phyloP scores from a whole-genome alignment of 2,113 vertebrate species.

The Stigmatopora nigra region DNA sequence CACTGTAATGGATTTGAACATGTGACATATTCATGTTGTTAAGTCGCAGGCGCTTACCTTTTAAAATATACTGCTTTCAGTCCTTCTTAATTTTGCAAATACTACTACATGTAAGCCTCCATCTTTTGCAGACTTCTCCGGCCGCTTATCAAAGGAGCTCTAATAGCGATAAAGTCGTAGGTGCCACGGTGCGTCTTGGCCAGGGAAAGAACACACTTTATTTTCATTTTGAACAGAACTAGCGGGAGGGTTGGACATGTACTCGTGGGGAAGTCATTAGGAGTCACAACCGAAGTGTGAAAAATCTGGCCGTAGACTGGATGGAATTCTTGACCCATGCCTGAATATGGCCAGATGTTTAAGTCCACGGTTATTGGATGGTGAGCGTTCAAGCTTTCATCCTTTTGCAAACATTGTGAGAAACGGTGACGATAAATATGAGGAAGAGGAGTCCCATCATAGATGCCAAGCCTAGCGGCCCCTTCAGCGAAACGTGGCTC shows the following conservation, averaged over 20 bases:
- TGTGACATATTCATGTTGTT: background rate
- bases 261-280: too few relatives aligned
- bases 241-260: too few relatives aligned
- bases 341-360: too few relatives aligned
- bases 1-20: background rate
- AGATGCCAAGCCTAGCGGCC: slow-evolving; percentile 27
- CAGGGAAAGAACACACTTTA: too few relatives aligned
- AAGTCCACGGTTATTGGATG: too few relatives aligned
- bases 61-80: background rate
- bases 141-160: slow-evolving; percentile 15
- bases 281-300: too few relatives aligned
- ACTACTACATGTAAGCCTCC: slow-evolving; percentile 1
- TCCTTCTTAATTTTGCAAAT: slow-evolving; percentile 8
- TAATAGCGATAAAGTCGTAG: too few relatives aligned
- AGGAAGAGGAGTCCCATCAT: slow-evolving; percentile 35
- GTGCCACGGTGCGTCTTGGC: too few relatives aligned
- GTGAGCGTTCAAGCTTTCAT: slow-evolving; percentile 1
- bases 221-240: too few relatives aligned
- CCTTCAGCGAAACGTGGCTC: background rate
- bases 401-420: slow-evolving; percentile 25
- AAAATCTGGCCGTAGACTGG: too few relatives aligned
- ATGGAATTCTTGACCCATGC: too few relatives aligned
- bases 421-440: slow-evolving; percentile 26
- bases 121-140: slow-evolving; percentile 28
- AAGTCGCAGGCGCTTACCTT: slow-evolving; percentile 37